These are phyloP conservation scores for Frankliniella intonsa DNA, from an alignment of 2,888 invertebrate species.

Conservation along the genomic window DNA sequence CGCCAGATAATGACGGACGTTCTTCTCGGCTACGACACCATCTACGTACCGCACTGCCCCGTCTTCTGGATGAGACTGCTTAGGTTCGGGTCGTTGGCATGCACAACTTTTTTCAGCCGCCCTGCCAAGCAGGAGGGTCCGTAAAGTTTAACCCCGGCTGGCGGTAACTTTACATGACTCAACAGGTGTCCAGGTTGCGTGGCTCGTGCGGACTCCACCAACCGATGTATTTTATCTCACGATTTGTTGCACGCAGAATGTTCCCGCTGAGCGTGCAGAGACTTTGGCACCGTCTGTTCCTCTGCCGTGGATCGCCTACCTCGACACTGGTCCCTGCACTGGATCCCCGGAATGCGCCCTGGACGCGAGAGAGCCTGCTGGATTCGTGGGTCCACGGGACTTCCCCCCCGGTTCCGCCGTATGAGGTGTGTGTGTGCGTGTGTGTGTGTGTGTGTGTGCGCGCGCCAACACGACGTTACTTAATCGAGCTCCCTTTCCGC, in stretches of 20 bases:
- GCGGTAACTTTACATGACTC: not conserved
- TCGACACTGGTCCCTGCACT: not conserved
- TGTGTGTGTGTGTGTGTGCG: too few relatives aligned
- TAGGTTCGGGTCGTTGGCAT: not conserved
- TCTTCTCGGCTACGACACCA: not conserved
- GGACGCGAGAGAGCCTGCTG: not conserved
- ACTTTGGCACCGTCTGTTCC: not conserved
- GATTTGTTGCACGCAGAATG: not conserved
- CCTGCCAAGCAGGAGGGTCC: not conserved
- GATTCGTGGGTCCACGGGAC: not conserved
- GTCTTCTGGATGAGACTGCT: constrained; percentile 11
- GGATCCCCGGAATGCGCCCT: not conserved
- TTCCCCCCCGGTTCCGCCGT: not conserved
- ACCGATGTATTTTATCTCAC: too few relatives aligned
- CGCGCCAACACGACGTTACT: too few relatives aligned
- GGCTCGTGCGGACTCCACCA: too few relatives aligned
- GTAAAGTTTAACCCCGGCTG: not conserved
- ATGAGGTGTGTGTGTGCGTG: not conserved
- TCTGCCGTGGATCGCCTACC: not conserved
- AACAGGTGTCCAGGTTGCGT: not conserved
- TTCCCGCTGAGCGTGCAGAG: not conserved
- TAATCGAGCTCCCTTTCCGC: too few relatives aligned
- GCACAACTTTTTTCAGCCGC: not conserved
- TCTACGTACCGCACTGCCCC: not conserved
- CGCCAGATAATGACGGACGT: not conserved